phyloP scores from a whole-genome alignment of 2,888 invertebrate species.

The Drosophila leonis region DNA sequence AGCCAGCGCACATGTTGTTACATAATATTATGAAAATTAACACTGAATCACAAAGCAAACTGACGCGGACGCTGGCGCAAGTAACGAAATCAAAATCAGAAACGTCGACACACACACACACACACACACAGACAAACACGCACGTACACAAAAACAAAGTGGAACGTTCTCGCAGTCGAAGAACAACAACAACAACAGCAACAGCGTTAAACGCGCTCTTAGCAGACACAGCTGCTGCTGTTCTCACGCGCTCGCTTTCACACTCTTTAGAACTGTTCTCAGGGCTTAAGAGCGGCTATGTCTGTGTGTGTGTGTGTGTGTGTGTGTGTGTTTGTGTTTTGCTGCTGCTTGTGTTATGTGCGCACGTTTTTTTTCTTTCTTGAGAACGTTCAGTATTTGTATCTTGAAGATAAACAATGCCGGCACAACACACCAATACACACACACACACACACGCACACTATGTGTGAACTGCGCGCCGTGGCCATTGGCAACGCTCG shows the following conservation, averaged over 20 bases:
- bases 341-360: constrained; percentile 49
- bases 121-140: constrained; percentile 7
- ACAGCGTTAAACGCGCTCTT: constrained; percentile 22
- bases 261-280: constrained; percentile 27
- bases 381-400: constrained; percentile 57
- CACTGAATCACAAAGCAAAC: constrained; percentile 73
- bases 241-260: constrained; percentile 1
- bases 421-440: constrained; percentile 69
- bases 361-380: constrained; percentile 68
- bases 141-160: constrained; percentile 37
- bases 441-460: constrained; percentile 15
- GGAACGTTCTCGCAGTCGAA: constrained; percentile 24
- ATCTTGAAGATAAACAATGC: constrained; percentile 80
- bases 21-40: constrained; percentile 82
- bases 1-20: constrained; percentile 73
- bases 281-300: constrained; percentile 7
- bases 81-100: constrained; percentile 77
- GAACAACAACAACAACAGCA: constrained; percentile 20
- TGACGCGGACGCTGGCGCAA: constrained; percentile 66
- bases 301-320: neutral
- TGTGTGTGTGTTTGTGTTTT: constrained; percentile 20
- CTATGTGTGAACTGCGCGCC: constrained; percentile 27
- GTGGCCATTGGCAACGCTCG: constrained; percentile 58
- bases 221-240: constrained; percentile 7
- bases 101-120: constrained; percentile 43